Percentiles rank a stretch among this genome's conserved stretches.
Conservation (phyloP, 2,888 invertebrate species). For the Eupithecia insigniata region DNA sequence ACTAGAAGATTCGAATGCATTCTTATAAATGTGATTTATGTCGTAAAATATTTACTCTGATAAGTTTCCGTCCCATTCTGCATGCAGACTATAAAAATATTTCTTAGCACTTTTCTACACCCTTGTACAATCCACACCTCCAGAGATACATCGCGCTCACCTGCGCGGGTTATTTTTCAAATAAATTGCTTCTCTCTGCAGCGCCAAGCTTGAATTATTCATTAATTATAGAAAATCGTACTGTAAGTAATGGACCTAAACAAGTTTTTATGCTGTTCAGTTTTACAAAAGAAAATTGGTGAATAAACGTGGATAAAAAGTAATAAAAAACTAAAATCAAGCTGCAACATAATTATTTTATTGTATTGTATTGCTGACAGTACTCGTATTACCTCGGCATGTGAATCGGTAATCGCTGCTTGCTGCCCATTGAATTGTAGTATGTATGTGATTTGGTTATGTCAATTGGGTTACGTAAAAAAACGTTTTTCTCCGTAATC, state of each 20-base stretch:
- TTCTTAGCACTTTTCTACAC: slow-evolving; percentile 10
- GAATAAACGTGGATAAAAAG: neutral
- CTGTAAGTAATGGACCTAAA: slow-evolving; percentile 13
- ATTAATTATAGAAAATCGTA: slow-evolving; percentile 40
- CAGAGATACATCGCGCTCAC: slow-evolving; percentile 47
- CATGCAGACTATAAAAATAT: neutral
- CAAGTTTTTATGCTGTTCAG: neutral
- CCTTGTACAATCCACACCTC: slow-evolving; percentile 20
- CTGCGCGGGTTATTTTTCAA: slow-evolving; percentile 50
- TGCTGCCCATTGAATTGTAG: too few relatives aligned
- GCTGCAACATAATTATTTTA: too few relatives aligned
- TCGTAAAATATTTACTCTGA: too few relatives aligned
- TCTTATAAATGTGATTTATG: neutral
- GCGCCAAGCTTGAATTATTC: slow-evolving; percentile 42
- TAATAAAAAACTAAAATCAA: too few relatives aligned
- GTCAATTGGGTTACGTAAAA: too few relatives aligned
- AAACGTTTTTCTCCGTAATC: too few relatives aligned
- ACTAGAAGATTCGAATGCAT: neutral
- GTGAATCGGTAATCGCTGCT: too few relatives aligned
- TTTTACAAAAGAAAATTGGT: neutral
- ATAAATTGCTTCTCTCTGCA: slow-evolving; percentile 47
- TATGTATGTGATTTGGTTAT: too few relatives aligned
- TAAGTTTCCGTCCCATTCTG: neutral
- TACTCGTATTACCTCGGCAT: too few relatives aligned
- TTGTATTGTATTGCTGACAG: too few relatives aligned